These are phyloP conservation scores for Luidia sarsii DNA, from an alignment of 53 echinoderm and acorn worm genomes.

Conservation along the genomic window DNA sequence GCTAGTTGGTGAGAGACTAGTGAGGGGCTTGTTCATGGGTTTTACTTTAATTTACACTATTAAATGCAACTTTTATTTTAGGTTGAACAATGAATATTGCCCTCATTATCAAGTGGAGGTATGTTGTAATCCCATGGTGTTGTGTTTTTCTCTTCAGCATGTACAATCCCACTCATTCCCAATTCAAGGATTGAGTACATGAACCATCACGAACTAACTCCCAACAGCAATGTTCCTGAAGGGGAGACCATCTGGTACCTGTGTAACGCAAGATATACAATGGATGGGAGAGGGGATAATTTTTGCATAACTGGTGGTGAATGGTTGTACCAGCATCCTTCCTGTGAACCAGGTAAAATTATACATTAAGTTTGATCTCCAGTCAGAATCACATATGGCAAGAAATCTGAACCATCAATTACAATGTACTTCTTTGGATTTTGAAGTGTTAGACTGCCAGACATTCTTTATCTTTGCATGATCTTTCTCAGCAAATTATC, in stretches of 20 bases:
- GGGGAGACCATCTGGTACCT: not conserved
- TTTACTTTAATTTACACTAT: no score
- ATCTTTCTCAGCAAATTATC: no score
- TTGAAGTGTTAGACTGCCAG: no score
- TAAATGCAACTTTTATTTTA: no score
- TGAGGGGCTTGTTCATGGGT: no score
- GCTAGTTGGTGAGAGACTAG: no score
- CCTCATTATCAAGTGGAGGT: not conserved
- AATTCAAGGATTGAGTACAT: not conserved
- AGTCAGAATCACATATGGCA: no score
- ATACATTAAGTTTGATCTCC: no score
- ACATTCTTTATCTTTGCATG: no score
- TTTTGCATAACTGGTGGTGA: not conserved
- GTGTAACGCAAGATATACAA: constrained; percentile 8
- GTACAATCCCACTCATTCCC: not conserved
- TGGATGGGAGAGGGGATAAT: not conserved
- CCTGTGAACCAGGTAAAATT: not conserved
- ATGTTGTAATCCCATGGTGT: not conserved
- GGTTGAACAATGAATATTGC: no score
- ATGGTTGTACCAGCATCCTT: not conserved
- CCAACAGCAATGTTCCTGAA: not conserved
- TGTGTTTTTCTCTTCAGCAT: constrained; percentile 9
- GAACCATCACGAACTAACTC: not conserved
- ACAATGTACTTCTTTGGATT: no score
- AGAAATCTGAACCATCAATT: no score